Evolutionary conservation across 1,140 invertebrate species (phyloP).

Genomic region (Drosophila tropicalis): DNA sequence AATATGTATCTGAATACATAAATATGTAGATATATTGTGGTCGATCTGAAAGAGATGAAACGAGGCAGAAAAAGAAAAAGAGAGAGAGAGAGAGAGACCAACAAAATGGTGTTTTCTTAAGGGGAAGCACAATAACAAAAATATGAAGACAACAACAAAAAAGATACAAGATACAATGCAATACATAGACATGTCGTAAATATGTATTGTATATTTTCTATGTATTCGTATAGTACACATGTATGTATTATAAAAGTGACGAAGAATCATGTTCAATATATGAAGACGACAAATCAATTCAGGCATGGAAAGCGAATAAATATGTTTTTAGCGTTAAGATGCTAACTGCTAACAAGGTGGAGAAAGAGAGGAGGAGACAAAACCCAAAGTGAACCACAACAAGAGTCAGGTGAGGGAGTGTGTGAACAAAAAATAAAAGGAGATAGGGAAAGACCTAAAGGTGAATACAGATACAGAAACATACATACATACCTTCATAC

Average conservation of each 20-base stretch:
- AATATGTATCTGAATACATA: neutral
- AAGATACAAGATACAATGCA: slow-evolving; percentile 51
- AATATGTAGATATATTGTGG: slow-evolving; percentile 23
- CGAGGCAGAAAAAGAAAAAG: slow-evolving; percentile 3
- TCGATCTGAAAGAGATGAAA: slow-evolving; percentile 22
- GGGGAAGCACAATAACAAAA: slow-evolving; percentile 41
- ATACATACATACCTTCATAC: neutral
- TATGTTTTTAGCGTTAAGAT: slow-evolving; percentile 80
- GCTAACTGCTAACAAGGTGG: slow-evolving; percentile 78
- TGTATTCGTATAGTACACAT: slow-evolving; percentile 17
- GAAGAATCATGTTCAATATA: slow-evolving; percentile 65
- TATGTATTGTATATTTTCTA: neutral
- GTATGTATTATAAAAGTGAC: slow-evolving; percentile 66
- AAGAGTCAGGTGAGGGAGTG: slow-evolving; percentile 10
- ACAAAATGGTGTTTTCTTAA: slow-evolving; percentile 17
- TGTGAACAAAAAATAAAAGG: slow-evolving; percentile 33
- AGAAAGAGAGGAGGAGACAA: slow-evolving; percentile 17
- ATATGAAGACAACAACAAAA: slow-evolving; percentile 34
- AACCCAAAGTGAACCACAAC: slow-evolving; percentile 3
- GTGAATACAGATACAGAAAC: slow-evolving; percentile 14
- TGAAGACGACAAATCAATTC: slow-evolving; percentile 80
- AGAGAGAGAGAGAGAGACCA: slow-evolving; percentile 27
- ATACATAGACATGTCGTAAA: slow-evolving; percentile 37
- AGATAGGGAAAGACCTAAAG: neutral
- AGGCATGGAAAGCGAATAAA: slow-evolving; percentile 82